phyloP scores from a whole-genome alignment of 2,797 vertebrate genomes.

The Pyrocephalus nanus region DNA sequence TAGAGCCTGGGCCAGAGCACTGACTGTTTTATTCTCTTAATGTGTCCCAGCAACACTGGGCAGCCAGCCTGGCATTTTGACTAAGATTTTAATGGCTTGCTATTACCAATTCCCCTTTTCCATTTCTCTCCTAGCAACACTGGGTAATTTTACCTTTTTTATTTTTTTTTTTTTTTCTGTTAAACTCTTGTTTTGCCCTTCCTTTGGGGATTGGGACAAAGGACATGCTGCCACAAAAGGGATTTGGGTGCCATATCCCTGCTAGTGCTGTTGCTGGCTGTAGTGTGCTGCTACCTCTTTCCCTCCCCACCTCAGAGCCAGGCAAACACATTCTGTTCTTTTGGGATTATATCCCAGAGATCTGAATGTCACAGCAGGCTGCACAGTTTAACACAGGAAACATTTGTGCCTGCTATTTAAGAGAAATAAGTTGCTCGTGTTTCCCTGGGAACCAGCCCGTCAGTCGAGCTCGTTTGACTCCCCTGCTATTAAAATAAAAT shows the following conservation, averaged over 20 bases:
- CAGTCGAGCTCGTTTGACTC: background rate
- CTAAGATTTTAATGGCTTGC: background rate
- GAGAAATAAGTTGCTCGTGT: conserved; percentile 55
- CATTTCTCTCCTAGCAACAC: background rate
- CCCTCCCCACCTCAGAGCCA: background rate
- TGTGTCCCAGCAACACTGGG: background rate
- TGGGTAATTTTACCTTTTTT: background rate
- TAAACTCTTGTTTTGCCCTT: background rate
- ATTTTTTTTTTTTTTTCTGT: background rate
- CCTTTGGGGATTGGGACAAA: background rate
- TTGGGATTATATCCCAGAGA: background rate
- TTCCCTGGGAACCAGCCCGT: conserved; percentile 59
- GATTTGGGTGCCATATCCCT: background rate
- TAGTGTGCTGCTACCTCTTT: background rate
- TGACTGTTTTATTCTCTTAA: background rate
- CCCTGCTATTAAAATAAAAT: conserved; percentile 44
- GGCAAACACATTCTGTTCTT: background rate
- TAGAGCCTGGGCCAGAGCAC: background rate
- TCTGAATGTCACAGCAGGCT: conserved; percentile 58
- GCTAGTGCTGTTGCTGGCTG: background rate
- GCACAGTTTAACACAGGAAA: conserved; percentile 18
- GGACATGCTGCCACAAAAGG: background rate
- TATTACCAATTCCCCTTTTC: background rate
- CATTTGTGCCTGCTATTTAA: conserved; percentile 40
- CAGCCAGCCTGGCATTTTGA: background rate